Percentiles rank a stretch among this genome's conserved stretches.
Evolutionary conservation across 2,888 invertebrate genomes (phyloP).

Genomic region (Drosophila peninsularis): DNA sequence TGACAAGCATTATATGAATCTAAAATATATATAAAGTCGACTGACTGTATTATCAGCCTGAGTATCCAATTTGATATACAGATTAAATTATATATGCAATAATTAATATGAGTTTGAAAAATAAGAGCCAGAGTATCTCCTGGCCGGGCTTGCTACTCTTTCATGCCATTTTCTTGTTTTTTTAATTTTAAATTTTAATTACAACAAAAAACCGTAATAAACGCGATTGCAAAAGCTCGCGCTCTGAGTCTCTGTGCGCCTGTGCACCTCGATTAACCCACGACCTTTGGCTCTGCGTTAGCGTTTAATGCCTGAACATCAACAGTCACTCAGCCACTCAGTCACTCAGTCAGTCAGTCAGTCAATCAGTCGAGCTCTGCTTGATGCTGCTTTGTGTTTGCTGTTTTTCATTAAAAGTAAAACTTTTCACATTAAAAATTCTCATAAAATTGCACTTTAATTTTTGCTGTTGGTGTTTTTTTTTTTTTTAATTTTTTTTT

Average conservation of each 20-base stretch:
- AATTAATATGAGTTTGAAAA: too few relatives aligned
- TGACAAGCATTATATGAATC: too few relatives aligned
- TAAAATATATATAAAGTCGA: too few relatives aligned
- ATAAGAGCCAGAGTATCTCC: background rate
- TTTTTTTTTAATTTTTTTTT: background rate
- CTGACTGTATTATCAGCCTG: too few relatives aligned
- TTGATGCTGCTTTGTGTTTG: constrained; percentile 40
- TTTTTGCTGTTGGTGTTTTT: constrained; percentile 27
- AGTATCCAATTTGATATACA: too few relatives aligned
- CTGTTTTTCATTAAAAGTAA: constrained; percentile 72
- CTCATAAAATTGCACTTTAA: constrained; percentile 78
- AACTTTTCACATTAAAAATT: constrained; percentile 78
- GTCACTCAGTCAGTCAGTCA: constrained; percentile 22
- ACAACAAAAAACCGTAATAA: constrained; percentile 53
- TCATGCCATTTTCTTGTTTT: constrained; percentile 7
- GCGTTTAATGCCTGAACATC: constrained; percentile 32
- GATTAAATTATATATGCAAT: too few relatives aligned
- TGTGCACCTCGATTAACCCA: constrained; percentile 77
- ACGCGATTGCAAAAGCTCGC: constrained; percentile 25
- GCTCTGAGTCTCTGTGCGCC: constrained; percentile 48
- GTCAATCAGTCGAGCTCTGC: constrained; percentile 38
- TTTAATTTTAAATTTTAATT: constrained; percentile 69
- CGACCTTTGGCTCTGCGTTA: constrained; percentile 50
- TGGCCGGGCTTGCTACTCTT: background rate
- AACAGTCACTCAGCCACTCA: constrained; percentile 15